Conservation (phyloP, 1,140 invertebrate genomes). For the Periplaneta americana region DNA sequence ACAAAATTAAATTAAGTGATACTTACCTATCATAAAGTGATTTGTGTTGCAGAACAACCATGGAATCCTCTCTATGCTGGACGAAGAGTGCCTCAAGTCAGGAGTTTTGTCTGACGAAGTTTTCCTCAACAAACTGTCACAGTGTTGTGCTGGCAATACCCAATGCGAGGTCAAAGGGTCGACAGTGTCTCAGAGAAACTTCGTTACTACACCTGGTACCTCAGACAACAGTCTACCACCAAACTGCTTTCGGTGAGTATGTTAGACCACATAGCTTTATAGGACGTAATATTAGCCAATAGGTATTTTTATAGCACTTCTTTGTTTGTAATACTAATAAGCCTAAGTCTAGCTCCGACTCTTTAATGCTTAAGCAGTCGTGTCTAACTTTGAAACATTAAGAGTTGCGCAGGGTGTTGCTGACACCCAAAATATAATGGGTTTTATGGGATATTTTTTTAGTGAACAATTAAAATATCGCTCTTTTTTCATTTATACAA, state of each 20-base stretch:
- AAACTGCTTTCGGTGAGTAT: slow-evolving; percentile 29
- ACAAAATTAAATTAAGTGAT: no score
- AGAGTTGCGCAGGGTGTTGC: no score
- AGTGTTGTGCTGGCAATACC: slow-evolving; percentile 50
- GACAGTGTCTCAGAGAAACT: background rate
- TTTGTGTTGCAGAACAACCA: slow-evolving; percentile 34
- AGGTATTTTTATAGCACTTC: no score
- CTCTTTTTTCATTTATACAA: no score
- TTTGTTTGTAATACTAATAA: no score
- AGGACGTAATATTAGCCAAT: background rate
- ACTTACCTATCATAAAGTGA: background rate
- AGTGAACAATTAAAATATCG: no score
- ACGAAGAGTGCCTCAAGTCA: slow-evolving; percentile 64
- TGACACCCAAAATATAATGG: no score
- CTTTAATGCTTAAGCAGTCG: no score
- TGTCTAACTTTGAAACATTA: no score
- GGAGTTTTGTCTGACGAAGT: slow-evolving; percentile 64
- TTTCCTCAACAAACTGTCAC: slow-evolving; percentile 65
- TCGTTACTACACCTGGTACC: slow-evolving; percentile 18
- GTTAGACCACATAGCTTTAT: background rate
- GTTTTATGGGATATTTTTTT: no score
- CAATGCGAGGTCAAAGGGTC: slow-evolving; percentile 26
- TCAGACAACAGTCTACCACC: slow-evolving; percentile 30
- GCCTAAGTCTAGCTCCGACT: no score
- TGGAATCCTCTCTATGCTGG: slow-evolving; percentile 58